Evolutionary conservation across 2,888 invertebrate species (phyloP), one percentile per base, ranked within the genome.

Genomic region (Latrodectus hesperus): DNA sequence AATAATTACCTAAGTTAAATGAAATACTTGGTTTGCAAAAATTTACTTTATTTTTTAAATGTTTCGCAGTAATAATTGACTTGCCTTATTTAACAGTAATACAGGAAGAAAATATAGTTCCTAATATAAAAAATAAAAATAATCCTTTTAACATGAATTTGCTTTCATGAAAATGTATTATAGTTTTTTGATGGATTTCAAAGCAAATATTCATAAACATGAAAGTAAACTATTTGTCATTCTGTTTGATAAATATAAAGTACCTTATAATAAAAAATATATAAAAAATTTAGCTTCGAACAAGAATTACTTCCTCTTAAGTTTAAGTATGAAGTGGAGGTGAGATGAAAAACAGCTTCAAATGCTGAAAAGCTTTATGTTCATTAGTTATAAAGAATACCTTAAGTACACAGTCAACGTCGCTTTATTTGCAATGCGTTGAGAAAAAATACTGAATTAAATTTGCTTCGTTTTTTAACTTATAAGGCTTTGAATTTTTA

Each of bases 371-470:
- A 38, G 81, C 52, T 73, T 81, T 81, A 81, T 81, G 73, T 73
- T 81, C 81, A 73, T 81, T 81, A 81, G 81, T 74, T 68, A 38
- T 49, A 65, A 74, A 73, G 51, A 73, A 81, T 60, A 16, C 60
- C n/a, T 60, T 60, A 60, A n/a, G 60, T 60, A 60, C n/a, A 60
- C 60, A 60, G n/a, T n/a, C 60, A n/a, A 60, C n/a, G 60, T 60
- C n/a, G n/a, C 60, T 6, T 60, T 60, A 60, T n/a, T 12, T 60
- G 60, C n/a, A n/a, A 6, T 60, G 60, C 60, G n/a, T 16, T 6
- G 60, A n/a, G n/a, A 60, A 60, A 60, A 60, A 60, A 60, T 16
- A 16, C 60, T 14, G 60, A 12, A 60, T 60, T 60, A 60, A 60
- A 60, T 60, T 60, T 60, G 10, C 60, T 10, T 60, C n/a, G 16